phyloP scores from a whole-genome alignment of 2,113 vertebrate species.

The Tachysurus vachellii region DNA sequence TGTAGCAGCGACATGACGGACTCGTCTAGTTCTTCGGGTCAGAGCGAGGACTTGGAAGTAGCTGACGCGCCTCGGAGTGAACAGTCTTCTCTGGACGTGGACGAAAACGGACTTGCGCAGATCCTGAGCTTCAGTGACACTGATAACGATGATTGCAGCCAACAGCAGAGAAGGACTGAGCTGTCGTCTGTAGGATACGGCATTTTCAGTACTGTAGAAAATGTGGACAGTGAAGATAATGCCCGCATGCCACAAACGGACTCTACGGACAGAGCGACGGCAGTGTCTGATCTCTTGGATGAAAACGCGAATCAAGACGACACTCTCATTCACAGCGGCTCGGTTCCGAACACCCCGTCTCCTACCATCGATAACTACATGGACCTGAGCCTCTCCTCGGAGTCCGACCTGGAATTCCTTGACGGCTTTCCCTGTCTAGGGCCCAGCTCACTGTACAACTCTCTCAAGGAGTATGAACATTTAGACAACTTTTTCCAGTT shows the following conservation, averaged over 20 bases:
- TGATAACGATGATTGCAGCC: conserved; percentile 67
- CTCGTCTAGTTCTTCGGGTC: conserved; percentile 78
- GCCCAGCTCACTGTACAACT: conserved; percentile 88
- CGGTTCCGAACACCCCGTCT: conserved; percentile 70
- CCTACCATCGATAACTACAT: conserved; percentile 77
- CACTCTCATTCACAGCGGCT: conserved; percentile 75
- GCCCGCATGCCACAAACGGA: conserved; percentile 63
- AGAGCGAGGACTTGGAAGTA: conserved; percentile 76
- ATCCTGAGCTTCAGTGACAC: conserved; percentile 88
- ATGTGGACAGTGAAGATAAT: conserved; percentile 75
- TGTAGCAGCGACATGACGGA: conserved; percentile 92
- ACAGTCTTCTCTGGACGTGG: conserved; percentile 73
- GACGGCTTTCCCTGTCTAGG: conserved; percentile 89
- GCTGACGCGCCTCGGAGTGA: conserved; percentile 61
- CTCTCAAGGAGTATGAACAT: conserved; percentile 85
- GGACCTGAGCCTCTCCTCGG: conserved; percentile 91
- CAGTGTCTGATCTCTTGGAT: conserved; percentile 82
- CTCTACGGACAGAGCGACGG: conserved; percentile 66
- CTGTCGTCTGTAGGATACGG: conserved; percentile 70
- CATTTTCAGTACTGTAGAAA: conserved; percentile 81
- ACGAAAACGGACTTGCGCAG: conserved; percentile 81
- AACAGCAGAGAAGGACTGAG: conserved; percentile 62
- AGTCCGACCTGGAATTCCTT: conserved; percentile 91
- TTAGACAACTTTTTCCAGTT: conserved; percentile 85
- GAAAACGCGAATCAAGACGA: conserved; percentile 92